Evolutionary conservation across 2,888 invertebrate species (phyloP), one percentile per base, ranked within the genome.

Genomic region (Mythimna albipuncta): DNA sequence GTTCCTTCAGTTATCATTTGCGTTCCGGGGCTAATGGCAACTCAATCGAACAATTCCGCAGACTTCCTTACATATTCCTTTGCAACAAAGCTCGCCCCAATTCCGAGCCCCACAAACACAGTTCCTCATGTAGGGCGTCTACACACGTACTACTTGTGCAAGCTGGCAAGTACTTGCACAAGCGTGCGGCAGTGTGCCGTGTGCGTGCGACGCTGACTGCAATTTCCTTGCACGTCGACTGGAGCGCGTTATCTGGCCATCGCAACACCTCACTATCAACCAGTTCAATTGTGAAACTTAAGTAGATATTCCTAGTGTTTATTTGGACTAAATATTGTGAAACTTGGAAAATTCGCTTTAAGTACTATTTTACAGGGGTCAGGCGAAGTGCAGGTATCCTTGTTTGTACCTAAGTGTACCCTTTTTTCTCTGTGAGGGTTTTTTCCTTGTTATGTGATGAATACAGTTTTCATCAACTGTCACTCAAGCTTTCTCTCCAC

Each of bases 141-240:
- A 16, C 6, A 57, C 38, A 55, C 32, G 16, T 62, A 62, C 6
- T 41, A 61, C 69, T 57, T 73, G 69, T 38, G 47, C 32, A 32
- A 77, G 71, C 44, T 21, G 21, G 55, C 1, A 65, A 13, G 6
- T 44, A 69, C 59, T 66, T 61, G 52, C 54, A 38, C 59, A 64
- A 57, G 75, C 35, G 47, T 66, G 78, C 21, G 9, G 69, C 44
- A 44, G 44, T 19, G 16, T 47, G 44, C 63, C 44, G 83, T 69
- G 64, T 78, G 78, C 59, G 70, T 76, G 69, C 62, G 65, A 63
- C 72, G 88, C 78, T 84, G 84, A 80, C 67, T 85, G 88, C 84
- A 87, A 87, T 87, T 87, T 87, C 87, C 87, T 85, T 72, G 41
- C 72, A 69, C 72, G 88, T 81, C 87, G 62, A 69, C 70, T 70